Evolutionary conservation across 92 coral and sea anemone species (phyloP), one percentile per base, ranked within the genome.

Genomic region (Paramuricea clavata): DNA sequence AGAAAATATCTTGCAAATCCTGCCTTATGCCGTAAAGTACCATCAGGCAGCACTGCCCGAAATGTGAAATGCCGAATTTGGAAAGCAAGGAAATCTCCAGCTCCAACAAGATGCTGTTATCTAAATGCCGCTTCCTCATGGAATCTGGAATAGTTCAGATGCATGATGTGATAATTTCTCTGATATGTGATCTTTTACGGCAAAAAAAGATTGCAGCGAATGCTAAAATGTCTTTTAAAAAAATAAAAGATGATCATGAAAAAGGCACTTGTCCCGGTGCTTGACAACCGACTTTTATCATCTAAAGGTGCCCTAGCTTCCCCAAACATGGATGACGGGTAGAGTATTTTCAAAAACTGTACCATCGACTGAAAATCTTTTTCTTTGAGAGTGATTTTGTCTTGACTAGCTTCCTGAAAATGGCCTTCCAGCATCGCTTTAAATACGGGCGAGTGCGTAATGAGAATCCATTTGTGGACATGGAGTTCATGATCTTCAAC

Each of bases 361-460:
- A 30, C 41, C 82, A 76, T 76, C 15, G 21, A 15, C n/a, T 49
- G 32, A 2, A 36, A 10, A 60, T 39, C 52, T 8, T 76, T 54
- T 5, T 60, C 82, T 76, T 76, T 17, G 12, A 76, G 52, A 6
- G 65, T 54, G 44, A 76, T 76, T 36, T 76, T 76, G 12, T 76
- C 82, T 76, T 76, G 68, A 12, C 17, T 76, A 2, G 82, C 67
- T 49, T 76, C 82, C 41, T 50, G 50, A 33, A 76, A 76, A 54
- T 54, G 41, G 27, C 82, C 82, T 25, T 54, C 33, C 23, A 76
- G 31, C 82, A 76, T 76, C 35, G 82, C 82, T 76, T 76, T 52
- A 32, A 76, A 76, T 16, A 49, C 82, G 16, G 82, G 67, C 67
- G 82, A 76, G 17, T 50, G 82, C 44, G 32, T 17, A 5, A 68